Evolutionary conservation across 1,140 invertebrate species (phyloP).

Genomic region (Heliconius nattereri): DNA sequence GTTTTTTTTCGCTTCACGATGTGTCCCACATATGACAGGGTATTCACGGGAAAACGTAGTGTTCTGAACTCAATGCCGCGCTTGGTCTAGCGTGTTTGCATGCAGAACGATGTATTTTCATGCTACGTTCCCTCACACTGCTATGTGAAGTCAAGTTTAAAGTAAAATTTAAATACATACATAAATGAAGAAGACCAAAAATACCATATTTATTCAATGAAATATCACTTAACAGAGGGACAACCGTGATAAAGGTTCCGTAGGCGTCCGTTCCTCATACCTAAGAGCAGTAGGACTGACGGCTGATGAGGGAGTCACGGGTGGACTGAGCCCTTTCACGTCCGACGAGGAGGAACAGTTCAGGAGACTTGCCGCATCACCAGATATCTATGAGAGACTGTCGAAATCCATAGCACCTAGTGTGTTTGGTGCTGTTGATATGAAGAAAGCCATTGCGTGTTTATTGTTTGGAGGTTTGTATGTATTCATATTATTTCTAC

Average conservation of each 20-base stretch:
- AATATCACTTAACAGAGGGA: constrained; percentile 72
- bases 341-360: constrained; percentile 96
- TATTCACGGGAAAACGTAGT: too few species aligned
- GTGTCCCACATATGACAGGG: too few species aligned
- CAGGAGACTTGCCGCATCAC: constrained; percentile 89
- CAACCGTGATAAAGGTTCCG: constrained; percentile 91
- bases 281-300: constrained; percentile 96
- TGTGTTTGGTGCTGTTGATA: constrained; percentile 96
- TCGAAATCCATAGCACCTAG: constrained; percentile 97
- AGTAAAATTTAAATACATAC: not conserved
- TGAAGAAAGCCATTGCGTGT: constrained; percentile 98
- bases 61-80: too few species aligned
- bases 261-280: constrained; percentile 97
- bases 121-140: too few species aligned
- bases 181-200: too few species aligned
- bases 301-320: constrained; percentile 91
- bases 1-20: not conserved
- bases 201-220: not conserved
- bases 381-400: constrained; percentile 95
- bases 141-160: not conserved
- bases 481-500: not conserved
- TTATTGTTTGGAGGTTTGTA: constrained; percentile 91
- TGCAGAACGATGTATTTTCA: too few species aligned
- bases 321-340: constrained; percentile 83
- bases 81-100: too few species aligned